A percentile compares a stretch with the other conserved stretches of the same genome.
Conservation (phyloP, 2,888 invertebrate species). For the Atrina japonica region DNA sequence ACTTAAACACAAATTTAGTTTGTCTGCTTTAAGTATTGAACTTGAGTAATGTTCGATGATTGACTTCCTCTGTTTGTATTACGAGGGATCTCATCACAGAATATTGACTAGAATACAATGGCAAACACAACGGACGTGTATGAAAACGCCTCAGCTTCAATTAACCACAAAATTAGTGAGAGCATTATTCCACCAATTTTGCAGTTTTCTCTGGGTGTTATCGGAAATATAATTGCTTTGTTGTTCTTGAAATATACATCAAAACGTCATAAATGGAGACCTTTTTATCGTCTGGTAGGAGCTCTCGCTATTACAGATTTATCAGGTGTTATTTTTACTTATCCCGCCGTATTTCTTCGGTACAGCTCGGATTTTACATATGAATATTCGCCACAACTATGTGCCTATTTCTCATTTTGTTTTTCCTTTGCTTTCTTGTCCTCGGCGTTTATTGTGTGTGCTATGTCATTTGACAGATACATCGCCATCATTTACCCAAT, state of each 20-base stretch:
- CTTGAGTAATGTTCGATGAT: too few relatives aligned
- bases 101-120: too few relatives aligned
- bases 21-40: too few relatives aligned
- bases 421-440: slow-evolving; percentile 22
- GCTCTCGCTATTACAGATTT: slow-evolving; percentile 24
- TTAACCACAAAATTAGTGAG: too few relatives aligned
- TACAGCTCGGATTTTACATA: slow-evolving; percentile 20
- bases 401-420: slow-evolving; percentile 2
- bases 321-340: neutral
- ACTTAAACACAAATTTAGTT: too few relatives aligned
- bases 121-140: too few relatives aligned
- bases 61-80: too few relatives aligned
- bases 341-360: slow-evolving; percentile 10
- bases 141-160: too few relatives aligned
- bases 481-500: slow-evolving; percentile 14
- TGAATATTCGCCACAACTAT: neutral
- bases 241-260: slow-evolving; percentile 4
- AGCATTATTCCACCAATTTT: slow-evolving; percentile 25
- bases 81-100: too few relatives aligned
- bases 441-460: slow-evolving; percentile 22
- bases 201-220: slow-evolving; percentile 15
- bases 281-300: slow-evolving; percentile 10
- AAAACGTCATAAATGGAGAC: slow-evolving; percentile 18
- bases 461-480: slow-evolving; percentile 19
- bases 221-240: slow-evolving; percentile 20